Evolutionary conservation across 2,113 vertebrate species (phyloP).

Genomic region (Campylomormyrus tamandua): DNA sequence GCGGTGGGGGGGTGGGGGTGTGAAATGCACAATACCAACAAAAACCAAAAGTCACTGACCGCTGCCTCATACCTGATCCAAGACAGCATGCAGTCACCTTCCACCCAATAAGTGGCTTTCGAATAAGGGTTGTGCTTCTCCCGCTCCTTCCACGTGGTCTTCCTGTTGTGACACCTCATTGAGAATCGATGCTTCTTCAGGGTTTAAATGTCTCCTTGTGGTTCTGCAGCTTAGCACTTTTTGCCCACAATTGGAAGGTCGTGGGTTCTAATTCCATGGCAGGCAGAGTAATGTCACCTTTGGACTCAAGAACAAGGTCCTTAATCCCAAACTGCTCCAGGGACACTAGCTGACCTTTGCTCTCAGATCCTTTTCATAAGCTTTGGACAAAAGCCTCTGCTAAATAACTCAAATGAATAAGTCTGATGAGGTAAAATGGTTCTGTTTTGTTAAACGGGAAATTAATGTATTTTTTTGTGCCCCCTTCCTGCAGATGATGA

Average conservation of each 20-base stretch:
- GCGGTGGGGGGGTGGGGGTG: not conserved
- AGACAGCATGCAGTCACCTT: not conserved
- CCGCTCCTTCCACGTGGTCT: not conserved
- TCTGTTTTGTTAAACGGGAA: not conserved
- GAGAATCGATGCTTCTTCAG: not conserved
- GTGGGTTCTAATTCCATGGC: not conserved
- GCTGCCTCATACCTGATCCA: not conserved
- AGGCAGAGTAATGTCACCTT: not conserved
- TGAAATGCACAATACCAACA: not conserved
- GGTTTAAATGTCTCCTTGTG: not conserved
- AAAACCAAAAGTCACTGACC: not conserved
- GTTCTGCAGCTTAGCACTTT: not conserved
- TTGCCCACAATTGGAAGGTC: not conserved
- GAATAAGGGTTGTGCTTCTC: not conserved
- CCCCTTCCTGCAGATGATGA: conserved; percentile 82
- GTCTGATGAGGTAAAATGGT: not conserved
- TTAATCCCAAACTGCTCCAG: not conserved
- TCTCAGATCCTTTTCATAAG: not conserved
- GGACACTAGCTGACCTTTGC: not conserved
- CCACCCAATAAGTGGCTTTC: not conserved
- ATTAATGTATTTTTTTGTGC: not conserved
- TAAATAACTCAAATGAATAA: not conserved
- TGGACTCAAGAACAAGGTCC: not conserved
- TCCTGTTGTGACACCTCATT: not conserved
- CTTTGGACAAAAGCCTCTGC: not conserved